These are phyloP conservation scores for Nemurella pictetii DNA, from an alignment of 2,888 invertebrate species.

Conservation along the genomic window DNA sequence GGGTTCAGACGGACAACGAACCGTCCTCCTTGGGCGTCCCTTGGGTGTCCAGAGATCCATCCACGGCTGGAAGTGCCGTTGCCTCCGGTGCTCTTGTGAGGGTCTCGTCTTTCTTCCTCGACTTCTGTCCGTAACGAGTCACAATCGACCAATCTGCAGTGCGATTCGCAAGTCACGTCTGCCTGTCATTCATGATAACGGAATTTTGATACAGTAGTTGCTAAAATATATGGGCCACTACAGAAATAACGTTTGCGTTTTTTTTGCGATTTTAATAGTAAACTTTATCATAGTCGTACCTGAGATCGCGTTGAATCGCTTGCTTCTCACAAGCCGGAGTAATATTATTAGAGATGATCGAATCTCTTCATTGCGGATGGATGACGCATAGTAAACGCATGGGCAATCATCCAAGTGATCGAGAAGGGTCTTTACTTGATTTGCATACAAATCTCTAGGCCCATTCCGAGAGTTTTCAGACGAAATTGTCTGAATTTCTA, in stretches of 20 bases:
- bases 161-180: background rate
- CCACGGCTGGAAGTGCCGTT: background rate
- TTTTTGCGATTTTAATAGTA: no score
- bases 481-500: no score
- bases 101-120: background rate
- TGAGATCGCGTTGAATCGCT: no score
- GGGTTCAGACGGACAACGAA: background rate
- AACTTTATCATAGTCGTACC: no score
- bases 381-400: background rate
- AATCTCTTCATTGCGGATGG: background rate
- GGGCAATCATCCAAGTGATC: background rate
- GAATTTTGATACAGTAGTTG: background rate
- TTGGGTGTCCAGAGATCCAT: background rate
- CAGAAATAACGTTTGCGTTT: background rate
- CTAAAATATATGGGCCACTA: background rate
- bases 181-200: background rate
- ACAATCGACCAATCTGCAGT: background rate
- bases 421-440: background rate
- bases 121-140: background rate
- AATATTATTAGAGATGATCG: background rate
- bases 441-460: background rate
- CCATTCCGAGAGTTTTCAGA: no score
- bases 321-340: no score
- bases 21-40: background rate
- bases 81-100: background rate